Evolutionary conservation across 1,140 invertebrate genomes (phyloP).

Genomic region (Ooceraea biroi): DNA sequence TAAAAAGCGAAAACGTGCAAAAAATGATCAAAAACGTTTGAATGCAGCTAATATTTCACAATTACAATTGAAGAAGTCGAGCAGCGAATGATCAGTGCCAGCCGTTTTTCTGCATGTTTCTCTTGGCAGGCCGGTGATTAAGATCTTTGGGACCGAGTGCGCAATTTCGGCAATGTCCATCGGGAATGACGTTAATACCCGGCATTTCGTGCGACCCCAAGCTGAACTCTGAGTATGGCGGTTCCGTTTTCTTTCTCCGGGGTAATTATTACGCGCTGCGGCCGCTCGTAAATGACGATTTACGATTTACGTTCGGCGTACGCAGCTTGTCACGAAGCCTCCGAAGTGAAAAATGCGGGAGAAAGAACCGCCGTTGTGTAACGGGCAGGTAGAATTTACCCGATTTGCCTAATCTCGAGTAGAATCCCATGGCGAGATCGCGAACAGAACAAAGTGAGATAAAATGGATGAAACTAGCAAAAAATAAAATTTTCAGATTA

Average conservation of each 20-base stretch:
- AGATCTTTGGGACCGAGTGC: neutral
- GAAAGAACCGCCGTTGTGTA: conserved; percentile 21
- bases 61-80: neutral
- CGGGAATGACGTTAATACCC: conserved; percentile 24
- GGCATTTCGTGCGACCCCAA: neutral
- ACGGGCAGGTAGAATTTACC: neutral
- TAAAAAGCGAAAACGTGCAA: too few relatives aligned
- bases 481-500: neutral
- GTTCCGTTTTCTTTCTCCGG: conserved; percentile 32
- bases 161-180: conserved; percentile 39
- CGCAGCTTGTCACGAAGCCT: neutral
- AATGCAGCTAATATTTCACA: too few relatives aligned
- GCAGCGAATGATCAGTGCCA: neutral
- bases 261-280: conserved; percentile 24
- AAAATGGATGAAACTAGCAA: neutral
- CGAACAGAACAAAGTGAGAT: neutral
- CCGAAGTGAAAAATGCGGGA: conserved; percentile 21
- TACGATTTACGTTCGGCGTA: conserved; percentile 28
- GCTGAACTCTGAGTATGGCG: neutral
- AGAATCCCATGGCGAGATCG: neutral
- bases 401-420: neutral
- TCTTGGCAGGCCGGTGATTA: conserved; percentile 41
- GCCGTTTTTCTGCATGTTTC: conserved; percentile 3
- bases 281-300: conserved; percentile 41
- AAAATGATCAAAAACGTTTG: too few relatives aligned